These are phyloP conservation scores for Holacanthella duospinosa DNA, from an alignment of 2,888 invertebrate species.

Conservation along the genomic window DNA sequence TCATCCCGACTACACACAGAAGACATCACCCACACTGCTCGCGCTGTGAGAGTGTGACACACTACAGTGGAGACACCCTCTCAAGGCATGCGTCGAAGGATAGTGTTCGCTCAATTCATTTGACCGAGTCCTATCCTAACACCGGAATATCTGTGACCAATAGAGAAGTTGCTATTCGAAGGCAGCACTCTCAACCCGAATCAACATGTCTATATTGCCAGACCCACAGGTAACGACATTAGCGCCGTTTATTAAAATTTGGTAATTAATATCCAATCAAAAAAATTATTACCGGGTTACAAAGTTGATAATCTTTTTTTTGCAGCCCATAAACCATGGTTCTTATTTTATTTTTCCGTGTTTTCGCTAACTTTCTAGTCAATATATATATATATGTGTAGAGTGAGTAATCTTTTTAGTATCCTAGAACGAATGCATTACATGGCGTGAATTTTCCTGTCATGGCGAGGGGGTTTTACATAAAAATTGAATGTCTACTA, in stretches of 20 bases:
- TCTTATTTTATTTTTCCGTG: neutral
- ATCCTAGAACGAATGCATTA: too few species aligned
- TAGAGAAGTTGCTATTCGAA: slow-evolving; percentile 61
- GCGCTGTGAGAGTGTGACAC: slow-evolving; percentile 24
- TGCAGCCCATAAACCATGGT: neutral
- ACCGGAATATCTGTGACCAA: slow-evolving; percentile 40
- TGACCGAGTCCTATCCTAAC: slow-evolving; percentile 19
- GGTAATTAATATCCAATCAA: neutral
- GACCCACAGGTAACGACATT: slow-evolving; percentile 47
- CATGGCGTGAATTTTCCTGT: too few species aligned
- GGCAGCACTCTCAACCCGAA: slow-evolving; percentile 79
- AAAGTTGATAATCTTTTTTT: too few species aligned
- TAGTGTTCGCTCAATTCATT: slow-evolving; percentile 61
- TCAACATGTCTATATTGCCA: slow-evolving; percentile 47
- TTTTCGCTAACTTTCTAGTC: too few species aligned
- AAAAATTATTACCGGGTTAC: too few species aligned
- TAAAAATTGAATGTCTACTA: too few species aligned
- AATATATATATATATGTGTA: too few species aligned
- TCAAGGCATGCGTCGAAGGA: slow-evolving; percentile 76
- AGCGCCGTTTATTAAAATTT: slow-evolving; percentile 49
- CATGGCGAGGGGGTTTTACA: too few species aligned
- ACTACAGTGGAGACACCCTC: slow-evolving; percentile 46
- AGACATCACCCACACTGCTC: slow-evolving; percentile 24
- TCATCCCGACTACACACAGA: slow-evolving; percentile 23
- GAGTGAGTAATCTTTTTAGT: too few species aligned